Conservation (phyloP, 2,888 invertebrate species). For the Cephus nigrinus region DNA sequence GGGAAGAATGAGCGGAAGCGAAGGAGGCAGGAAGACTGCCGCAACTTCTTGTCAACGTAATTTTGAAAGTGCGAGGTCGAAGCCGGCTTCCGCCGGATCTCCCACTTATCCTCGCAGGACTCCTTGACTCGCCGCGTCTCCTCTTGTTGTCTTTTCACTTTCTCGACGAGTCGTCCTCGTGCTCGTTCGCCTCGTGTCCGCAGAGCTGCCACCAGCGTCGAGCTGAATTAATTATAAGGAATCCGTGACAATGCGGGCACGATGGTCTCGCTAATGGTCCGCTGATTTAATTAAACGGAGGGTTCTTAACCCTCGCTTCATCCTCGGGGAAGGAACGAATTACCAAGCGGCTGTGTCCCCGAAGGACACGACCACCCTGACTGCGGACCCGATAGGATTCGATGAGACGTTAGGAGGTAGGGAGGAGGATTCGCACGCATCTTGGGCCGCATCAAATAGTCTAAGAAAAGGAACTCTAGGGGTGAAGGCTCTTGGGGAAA, state of each 20-base stretch:
- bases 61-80: conserved; percentile 25
- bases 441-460: too few species aligned
- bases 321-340: neutral
- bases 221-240: conserved; percentile 57
- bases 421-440: conserved; percentile 14
- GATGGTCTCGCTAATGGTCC: conserved; percentile 51
- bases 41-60: conserved; percentile 22
- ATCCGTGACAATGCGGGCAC: conserved; percentile 50
- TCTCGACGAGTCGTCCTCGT: conserved; percentile 32
- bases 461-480: too few species aligned
- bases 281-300: conserved; percentile 54
- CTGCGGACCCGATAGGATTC: neutral
- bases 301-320: conserved; percentile 35
- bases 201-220: conserved; percentile 41
- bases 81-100: conserved; percentile 15
- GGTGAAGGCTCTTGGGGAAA: too few species aligned
- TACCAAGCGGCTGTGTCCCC: neutral
- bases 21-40: conserved; percentile 24
- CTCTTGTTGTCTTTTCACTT: conserved; percentile 21
- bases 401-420: conserved; percentile 17
- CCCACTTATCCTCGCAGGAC: conserved; percentile 29
- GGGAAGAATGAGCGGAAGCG: conserved; percentile 12
- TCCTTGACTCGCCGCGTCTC: conserved; percentile 23
- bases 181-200: conserved; percentile 32
- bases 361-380: neutral